phyloP scores from a whole-genome alignment of 2,113 vertebrate species.

The Natator depressus region DNA sequence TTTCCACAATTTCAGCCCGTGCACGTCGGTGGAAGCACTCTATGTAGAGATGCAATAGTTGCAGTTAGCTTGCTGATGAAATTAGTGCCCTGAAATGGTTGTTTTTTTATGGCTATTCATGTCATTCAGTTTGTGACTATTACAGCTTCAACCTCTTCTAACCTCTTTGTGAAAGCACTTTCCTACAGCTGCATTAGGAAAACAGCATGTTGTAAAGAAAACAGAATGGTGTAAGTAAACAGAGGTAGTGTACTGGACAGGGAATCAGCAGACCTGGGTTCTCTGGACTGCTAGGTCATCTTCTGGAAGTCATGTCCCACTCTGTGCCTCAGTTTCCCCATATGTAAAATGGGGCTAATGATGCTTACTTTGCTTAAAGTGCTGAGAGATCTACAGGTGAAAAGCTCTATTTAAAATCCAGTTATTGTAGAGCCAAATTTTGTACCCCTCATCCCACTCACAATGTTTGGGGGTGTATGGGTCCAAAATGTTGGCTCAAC shows the following conservation, averaged over 20 bases:
- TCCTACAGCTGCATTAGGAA: not conserved
- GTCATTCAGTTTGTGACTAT: slow-evolving; percentile 39
- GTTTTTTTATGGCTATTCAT: slow-evolving; percentile 50
- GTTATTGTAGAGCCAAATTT: not conserved
- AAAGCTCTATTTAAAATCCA: not conserved
- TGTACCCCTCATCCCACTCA: not conserved
- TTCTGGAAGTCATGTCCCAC: not conserved
- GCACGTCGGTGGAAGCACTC: no score
- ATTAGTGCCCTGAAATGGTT: slow-evolving; percentile 68
- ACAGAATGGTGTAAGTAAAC: not conserved
- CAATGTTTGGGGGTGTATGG: not conserved
- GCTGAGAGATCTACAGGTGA: not conserved
- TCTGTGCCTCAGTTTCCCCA: not conserved
- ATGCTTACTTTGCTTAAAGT: not conserved
- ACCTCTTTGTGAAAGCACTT: not conserved
- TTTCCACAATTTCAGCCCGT: no score
- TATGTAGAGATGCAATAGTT: slow-evolving; percentile 27
- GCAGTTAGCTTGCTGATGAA: slow-evolving; percentile 60
- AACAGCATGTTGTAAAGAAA: not conserved
- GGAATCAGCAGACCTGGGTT: not conserved
- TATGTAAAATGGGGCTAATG: not conserved
- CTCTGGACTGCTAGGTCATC: not conserved
- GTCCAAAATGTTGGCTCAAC: not conserved
- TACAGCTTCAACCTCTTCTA: slow-evolving; percentile 52
- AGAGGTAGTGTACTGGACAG: not conserved